Conservation (phyloP, 2,113 vertebrate species). For the Suricata suricatta region DNA sequence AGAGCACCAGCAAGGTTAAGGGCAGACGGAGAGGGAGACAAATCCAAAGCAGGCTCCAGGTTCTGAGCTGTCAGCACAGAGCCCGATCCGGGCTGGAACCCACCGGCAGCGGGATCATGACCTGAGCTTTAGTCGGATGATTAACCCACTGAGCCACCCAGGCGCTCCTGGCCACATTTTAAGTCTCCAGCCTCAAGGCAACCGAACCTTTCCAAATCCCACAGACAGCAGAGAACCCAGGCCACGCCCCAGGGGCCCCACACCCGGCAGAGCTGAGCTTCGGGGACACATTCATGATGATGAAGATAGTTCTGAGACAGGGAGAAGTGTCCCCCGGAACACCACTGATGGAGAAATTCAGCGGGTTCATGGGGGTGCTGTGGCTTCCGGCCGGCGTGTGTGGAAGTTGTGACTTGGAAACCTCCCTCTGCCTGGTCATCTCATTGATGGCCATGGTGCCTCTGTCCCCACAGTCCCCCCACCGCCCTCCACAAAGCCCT, state of each 20-base stretch:
- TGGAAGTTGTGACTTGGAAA: background rate
- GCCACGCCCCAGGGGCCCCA: fast-evolving
- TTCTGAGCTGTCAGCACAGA: no score
- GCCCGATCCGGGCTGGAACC: no score
- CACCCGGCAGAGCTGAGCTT: background rate
- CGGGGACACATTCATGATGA: background rate
- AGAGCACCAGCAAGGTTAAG: no score
- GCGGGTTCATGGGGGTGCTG: fast-evolving
- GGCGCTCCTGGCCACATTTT: background rate
- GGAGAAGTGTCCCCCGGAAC: background rate
- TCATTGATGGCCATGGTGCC: background rate
- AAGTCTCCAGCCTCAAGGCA: background rate
- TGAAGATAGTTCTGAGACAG: background rate
- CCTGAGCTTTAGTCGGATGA: no score
- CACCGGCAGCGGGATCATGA: no score
- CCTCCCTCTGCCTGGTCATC: background rate
- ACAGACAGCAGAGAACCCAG: background rate
- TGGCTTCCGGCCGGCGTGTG: background rate
- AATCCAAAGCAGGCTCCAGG: no score
- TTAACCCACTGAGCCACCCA: no score
- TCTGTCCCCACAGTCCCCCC: background rate
- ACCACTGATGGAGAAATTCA: background rate
- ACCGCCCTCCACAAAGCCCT: no score
- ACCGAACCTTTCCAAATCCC: background rate
- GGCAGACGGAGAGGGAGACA: no score